Conservation (phyloP, 1,140 invertebrate genomes). For the Zelostemma sp. region DNA sequence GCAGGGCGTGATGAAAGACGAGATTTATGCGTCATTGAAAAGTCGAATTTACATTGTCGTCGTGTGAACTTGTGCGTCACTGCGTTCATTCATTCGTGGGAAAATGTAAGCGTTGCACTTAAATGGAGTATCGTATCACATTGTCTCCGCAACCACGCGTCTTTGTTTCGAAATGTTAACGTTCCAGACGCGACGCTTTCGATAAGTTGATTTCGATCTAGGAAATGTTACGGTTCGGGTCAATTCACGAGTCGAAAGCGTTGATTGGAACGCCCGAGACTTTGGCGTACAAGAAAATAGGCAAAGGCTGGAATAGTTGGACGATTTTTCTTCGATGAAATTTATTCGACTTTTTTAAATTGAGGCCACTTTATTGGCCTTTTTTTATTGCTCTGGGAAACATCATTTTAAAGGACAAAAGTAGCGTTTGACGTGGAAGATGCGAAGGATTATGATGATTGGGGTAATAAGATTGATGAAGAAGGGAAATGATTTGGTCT, state of each 20-base stretch:
- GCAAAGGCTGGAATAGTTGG: too few relatives aligned
- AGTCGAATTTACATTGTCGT: conserved; percentile 13
- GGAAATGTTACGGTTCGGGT: not conserved
- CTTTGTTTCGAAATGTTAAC: conserved; percentile 48
- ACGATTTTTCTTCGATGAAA: too few relatives aligned
- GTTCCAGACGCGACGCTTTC: not conserved
- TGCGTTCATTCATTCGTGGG: conserved; percentile 14
- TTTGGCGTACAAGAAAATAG: not conserved
- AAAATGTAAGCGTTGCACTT: conserved; percentile 17
- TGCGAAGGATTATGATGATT: too few relatives aligned
- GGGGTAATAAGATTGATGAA: not conserved
- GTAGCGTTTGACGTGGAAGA: too few relatives aligned
- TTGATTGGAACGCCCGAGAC: not conserved
- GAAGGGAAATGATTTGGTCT: not conserved
- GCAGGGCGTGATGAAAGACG: conserved; percentile 6
- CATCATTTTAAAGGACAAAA: too few relatives aligned
- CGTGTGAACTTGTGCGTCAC: conserved; percentile 25
- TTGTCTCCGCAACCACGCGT: conserved; percentile 40
- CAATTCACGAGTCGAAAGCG: not conserved
- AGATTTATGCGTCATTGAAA: conserved; percentile 15
- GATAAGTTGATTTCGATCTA: not conserved
- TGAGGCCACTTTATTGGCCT: not conserved
- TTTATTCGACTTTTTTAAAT: too few relatives aligned
- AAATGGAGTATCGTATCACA: conserved; percentile 38
- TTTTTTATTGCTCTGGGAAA: not conserved